phyloP scores from a whole-genome alignment of 1,140 invertebrate genomes.

The Caenorhabditis elegans region DNA sequence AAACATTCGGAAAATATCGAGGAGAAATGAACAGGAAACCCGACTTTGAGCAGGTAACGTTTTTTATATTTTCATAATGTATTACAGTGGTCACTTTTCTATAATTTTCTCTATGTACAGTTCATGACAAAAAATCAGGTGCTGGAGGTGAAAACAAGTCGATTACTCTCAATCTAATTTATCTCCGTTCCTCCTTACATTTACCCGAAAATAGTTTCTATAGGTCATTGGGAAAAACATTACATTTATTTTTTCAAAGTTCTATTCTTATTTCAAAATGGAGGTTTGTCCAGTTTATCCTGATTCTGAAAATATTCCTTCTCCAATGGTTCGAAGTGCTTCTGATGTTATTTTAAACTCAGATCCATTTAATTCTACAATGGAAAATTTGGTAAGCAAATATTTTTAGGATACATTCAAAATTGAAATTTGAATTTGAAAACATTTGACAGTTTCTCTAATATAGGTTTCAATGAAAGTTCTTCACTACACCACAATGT shows the following conservation, averaged over 20 bases:
- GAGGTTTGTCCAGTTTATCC: not conserved
- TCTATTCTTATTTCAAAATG: not conserved
- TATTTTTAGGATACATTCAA: too few relatives aligned
- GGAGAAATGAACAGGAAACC: not conserved
- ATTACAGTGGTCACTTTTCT: not conserved
- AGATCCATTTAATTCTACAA: not conserved
- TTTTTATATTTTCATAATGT: not conserved
- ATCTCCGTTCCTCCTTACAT: not conserved
- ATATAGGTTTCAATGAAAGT: too few relatives aligned
- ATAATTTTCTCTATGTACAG: not conserved
- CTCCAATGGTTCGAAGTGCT: conserved; percentile 11
- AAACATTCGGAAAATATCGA: conserved; percentile 7
- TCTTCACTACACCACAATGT: too few relatives aligned
- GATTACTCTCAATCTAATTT: not conserved
- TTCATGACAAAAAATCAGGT: not conserved
- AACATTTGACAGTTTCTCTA: too few relatives aligned
- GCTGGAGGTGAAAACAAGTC: not conserved
- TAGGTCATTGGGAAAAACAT: not conserved
- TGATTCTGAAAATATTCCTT: not conserved
- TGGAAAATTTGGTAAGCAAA: not conserved
- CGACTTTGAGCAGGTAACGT: conserved; percentile 5
- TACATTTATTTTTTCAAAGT: too few relatives aligned
- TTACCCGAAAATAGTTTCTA: not conserved
- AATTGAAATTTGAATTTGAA: not conserved
- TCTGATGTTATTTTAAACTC: not conserved